These are phyloP conservation scores for Poeciliopsis retropinna DNA, from an alignment of 2,113 vertebrate species.

Conservation along the genomic window DNA sequence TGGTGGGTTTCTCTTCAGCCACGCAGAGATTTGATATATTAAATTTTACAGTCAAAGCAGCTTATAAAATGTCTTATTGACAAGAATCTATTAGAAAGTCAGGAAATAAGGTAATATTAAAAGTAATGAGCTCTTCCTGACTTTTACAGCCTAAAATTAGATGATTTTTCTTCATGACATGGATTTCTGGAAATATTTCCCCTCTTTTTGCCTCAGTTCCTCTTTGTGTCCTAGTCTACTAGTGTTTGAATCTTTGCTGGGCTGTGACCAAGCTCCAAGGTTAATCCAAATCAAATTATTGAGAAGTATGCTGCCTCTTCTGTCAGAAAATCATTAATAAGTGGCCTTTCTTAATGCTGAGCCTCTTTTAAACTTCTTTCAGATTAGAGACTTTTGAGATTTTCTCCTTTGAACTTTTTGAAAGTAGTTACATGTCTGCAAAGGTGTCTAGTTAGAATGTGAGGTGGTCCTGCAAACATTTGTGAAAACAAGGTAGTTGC, in stretches of 20 bases:
- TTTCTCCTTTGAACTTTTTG: slow-evolving; percentile 27
- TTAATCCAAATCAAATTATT: slow-evolving; percentile 27
- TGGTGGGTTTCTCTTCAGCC: not conserved
- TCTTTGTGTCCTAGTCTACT: not conserved
- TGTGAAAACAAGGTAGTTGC: slow-evolving; percentile 12
- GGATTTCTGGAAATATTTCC: not conserved
- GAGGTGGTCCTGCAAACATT: slow-evolving; percentile 34
- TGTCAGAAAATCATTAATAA: slow-evolving; percentile 48
- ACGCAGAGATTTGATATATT: slow-evolving; percentile 1
- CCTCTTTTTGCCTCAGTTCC: not conserved
- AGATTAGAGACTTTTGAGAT: slow-evolving; percentile 38
- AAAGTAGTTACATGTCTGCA: slow-evolving; percentile 24
- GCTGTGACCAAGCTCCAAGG: slow-evolving; percentile 12
- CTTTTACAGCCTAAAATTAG: not conserved
- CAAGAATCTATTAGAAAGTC: not conserved
- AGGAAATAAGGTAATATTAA: not conserved
- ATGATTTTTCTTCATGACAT: not conserved
- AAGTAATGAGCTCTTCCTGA: not conserved
- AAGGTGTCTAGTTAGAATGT: not conserved
- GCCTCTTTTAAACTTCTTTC: slow-evolving; percentile 13
- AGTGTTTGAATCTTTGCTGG: slow-evolving; percentile 11
- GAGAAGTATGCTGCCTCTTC: not conserved
- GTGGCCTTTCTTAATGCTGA: not conserved
- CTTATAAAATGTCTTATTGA: not conserved
- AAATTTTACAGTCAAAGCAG: slow-evolving; percentile 1